These are phyloP conservation scores for Plutomurus gul DNA, from an alignment of 1,140 invertebrate species.

Conservation along the genomic window DNA sequence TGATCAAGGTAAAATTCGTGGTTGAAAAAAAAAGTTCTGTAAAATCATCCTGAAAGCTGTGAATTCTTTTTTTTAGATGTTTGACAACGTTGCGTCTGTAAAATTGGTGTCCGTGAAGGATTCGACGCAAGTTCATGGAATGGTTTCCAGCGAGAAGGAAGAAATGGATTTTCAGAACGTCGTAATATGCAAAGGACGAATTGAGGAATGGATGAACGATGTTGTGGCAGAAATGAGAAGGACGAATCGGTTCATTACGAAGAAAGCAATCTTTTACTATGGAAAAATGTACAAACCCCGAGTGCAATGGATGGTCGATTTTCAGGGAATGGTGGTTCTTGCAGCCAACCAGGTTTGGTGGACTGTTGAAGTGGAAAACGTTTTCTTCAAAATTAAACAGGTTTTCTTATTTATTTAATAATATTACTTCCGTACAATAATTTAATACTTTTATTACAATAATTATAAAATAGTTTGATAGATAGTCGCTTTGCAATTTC, in stretches of 20 bases:
- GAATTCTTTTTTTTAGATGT: conserved; percentile 68
- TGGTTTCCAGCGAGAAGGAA: conserved; percentile 85
- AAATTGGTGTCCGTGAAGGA: conserved; percentile 67
- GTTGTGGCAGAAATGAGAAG: conserved; percentile 80
- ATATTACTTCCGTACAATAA: not conserved
- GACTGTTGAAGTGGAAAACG: conserved; percentile 89
- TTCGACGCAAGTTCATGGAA: conserved; percentile 70
- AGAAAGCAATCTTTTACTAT: conserved; percentile 84
- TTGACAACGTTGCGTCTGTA: conserved; percentile 82
- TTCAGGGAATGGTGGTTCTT: conserved; percentile 84
- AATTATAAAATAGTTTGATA: too few species aligned
- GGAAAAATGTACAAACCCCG: conserved; percentile 70
- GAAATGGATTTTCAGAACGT: conserved; percentile 76
- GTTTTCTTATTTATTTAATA: not conserved
- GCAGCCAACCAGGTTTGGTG: conserved; percentile 89
- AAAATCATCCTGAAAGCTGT: too few species aligned
- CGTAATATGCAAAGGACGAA: conserved; percentile 68
- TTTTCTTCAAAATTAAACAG: conserved; percentile 74
- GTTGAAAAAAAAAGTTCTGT: too few species aligned
- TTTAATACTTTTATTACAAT: too few species aligned
- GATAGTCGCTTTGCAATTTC: too few species aligned
- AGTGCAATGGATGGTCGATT: conserved; percentile 83
- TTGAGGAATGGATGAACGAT: conserved; percentile 89
- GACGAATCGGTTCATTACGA: conserved; percentile 82
- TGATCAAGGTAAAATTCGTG: conserved; percentile 70